These are phyloP conservation scores for Vespertilio murinus DNA, from an alignment of 2,797 vertebrate genomes.

Conservation along the genomic window DNA sequence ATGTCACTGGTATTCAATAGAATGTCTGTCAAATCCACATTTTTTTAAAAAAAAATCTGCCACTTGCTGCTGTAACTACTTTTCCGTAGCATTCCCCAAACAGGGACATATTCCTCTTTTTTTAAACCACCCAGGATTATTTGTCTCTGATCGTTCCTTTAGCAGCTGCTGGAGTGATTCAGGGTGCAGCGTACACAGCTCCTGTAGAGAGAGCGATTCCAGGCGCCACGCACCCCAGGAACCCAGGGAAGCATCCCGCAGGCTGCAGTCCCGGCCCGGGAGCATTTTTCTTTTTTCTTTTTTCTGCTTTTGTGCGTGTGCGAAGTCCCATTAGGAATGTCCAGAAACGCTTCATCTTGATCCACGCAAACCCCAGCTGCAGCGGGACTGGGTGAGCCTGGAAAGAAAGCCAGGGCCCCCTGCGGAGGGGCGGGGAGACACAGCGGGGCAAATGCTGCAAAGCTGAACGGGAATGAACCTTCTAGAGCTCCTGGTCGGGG, in stretches of 20 bases:
- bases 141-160: constrained; percentile 82
- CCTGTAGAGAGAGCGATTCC: constrained; percentile 69
- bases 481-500: constrained; percentile 31
- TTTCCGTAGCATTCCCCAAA: constrained; percentile 64
- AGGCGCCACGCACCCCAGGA: constrained; percentile 37
- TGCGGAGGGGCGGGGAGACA: constrained; percentile 83
- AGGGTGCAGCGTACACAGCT: constrained; percentile 71
- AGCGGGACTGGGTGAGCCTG: constrained; percentile 76
- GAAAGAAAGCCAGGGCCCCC: constrained; percentile 80
- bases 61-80: constrained; percentile 72
- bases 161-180: constrained; percentile 83
- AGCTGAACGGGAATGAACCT: constrained; percentile 79
- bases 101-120: constrained; percentile 73
- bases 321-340: constrained; percentile 76
- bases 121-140: constrained; percentile 77
- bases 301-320: constrained; percentile 14
- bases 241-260: not conserved
- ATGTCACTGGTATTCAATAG: not conserved
- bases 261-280: not conserved
- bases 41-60: too few relatives aligned
- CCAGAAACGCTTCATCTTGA: constrained; percentile 80
- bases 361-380: constrained; percentile 81
- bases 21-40: constrained; percentile 42
- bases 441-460: constrained; percentile 78
- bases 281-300: not conserved